phyloP scores from a whole-genome alignment of 2,888 invertebrate genomes.

The Trissolcus japonicus region DNA sequence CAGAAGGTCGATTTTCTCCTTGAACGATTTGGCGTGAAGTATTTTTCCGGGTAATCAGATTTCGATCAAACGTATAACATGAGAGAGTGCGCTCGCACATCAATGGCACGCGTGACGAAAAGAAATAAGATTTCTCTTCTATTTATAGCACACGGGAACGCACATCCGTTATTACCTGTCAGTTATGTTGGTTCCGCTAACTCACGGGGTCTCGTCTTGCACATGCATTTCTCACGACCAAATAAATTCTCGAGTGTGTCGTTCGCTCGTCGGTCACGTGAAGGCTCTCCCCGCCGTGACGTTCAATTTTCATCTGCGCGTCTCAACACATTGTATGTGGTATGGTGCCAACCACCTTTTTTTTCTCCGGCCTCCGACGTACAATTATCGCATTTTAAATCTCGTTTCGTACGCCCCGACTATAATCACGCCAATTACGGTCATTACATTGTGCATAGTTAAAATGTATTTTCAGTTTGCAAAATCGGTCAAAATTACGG shows the following conservation, averaged over 20 bases:
- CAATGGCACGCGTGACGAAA: slow-evolving; percentile 69
- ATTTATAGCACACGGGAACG: slow-evolving; percentile 70
- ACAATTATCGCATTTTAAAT: slow-evolving; percentile 14
- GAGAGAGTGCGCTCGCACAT: slow-evolving; percentile 31
- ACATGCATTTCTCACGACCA: slow-evolving; percentile 28
- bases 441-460: slow-evolving; percentile 12
- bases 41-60: slow-evolving; percentile 3
- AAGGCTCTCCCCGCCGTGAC: slow-evolving; percentile 15
- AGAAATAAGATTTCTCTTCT: slow-evolving; percentile 75
- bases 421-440: slow-evolving; percentile 18
- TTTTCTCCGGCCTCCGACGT: slow-evolving; percentile 6
- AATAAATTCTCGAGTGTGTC: slow-evolving; percentile 25
- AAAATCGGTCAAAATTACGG: slow-evolving; percentile 3
- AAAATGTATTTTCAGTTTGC: neutral
- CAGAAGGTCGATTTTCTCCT: neutral
- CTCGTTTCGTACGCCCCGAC: neutral
- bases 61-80: slow-evolving; percentile 10
- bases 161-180: slow-evolving; percentile 72
- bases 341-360: neutral
- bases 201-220: slow-evolving; percentile 32
- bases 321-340: neutral
- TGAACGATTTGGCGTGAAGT: neutral
- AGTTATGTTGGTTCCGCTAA: slow-evolving; percentile 58
- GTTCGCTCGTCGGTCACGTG: slow-evolving; percentile 12
- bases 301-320: slow-evolving; percentile 12